A percentile compares a stretch with the other conserved stretches of the same genome.
phyloP scores from a whole-genome alignment of 2,797 vertebrate species.

The Benthosema pterotum region DNA sequence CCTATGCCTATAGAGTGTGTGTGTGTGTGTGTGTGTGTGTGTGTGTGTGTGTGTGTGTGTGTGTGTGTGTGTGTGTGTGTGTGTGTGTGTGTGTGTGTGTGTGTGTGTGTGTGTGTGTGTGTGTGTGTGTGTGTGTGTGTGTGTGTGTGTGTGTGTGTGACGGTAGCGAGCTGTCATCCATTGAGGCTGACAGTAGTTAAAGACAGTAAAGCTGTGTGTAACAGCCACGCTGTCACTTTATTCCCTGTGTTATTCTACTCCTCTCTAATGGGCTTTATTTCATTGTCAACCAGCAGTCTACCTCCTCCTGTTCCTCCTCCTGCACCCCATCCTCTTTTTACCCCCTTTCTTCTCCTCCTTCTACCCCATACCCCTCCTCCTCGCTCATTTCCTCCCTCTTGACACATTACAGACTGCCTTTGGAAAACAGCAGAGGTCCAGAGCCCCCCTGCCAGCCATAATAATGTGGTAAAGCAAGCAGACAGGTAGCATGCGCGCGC shows the following conservation, averaged over 20 bases:
- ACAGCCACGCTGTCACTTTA: slow-evolving; percentile 79
- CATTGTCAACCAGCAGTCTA: slow-evolving; percentile 81
- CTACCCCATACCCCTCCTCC: slow-evolving; percentile 18
- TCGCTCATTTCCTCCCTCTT: slow-evolving; percentile 69
- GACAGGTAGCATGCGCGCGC: slow-evolving; percentile 64
- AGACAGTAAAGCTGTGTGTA: slow-evolving; percentile 74
- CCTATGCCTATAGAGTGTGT: slow-evolving; percentile 17
- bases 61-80: slow-evolving; percentile 2
- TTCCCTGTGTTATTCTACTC: slow-evolving; percentile 75
- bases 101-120: slow-evolving; percentile 14
- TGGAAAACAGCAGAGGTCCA: slow-evolving; percentile 75
- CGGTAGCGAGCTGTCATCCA: slow-evolving; percentile 72
- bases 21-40: slow-evolving; percentile 28
- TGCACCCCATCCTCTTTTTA: slow-evolving; percentile 53
- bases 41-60: slow-evolving; percentile 3
- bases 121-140: slow-evolving; percentile 4
- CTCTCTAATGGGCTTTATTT: slow-evolving; percentile 86
- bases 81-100: slow-evolving; percentile 23
- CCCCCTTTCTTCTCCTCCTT: slow-evolving; percentile 46
- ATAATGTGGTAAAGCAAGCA: slow-evolving; percentile 79
- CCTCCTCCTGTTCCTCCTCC: slow-evolving; percentile 48
- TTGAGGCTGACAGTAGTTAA: slow-evolving; percentile 75
- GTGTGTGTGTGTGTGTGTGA: slow-evolving; percentile 36
- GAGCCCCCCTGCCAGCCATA: slow-evolving; percentile 74
- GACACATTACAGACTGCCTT: slow-evolving; percentile 77